Evolutionary conservation across 2,113 vertebrate genomes (phyloP).

Genomic region (Podilymbus podiceps): DNA sequence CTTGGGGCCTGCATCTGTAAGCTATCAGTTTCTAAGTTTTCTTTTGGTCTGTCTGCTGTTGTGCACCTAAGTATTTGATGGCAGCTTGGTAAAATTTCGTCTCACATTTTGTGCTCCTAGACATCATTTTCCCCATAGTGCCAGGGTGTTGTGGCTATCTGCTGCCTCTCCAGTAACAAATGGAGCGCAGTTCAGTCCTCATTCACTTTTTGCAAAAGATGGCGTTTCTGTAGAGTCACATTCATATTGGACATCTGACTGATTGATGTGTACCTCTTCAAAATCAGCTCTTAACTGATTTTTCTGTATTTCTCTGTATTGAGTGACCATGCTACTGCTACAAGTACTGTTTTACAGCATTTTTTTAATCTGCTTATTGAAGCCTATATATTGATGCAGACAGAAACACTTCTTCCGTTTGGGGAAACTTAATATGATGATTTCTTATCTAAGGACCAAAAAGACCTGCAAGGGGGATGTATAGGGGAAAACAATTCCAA

Average conservation of each 20-base stretch:
- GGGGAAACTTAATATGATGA: neutral
- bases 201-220: neutral
- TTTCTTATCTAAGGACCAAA: neutral
- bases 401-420: neutral
- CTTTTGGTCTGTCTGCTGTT: neutral
- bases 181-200: neutral
- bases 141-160: neutral
- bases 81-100: neutral
- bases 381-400: neutral
- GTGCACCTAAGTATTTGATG: neutral
- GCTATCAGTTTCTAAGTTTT: neutral
- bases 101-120: neutral
- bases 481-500: neutral
- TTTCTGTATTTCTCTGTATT: neutral
- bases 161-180: neutral
- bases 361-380: neutral
- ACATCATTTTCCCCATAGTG: neutral
- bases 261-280: neutral
- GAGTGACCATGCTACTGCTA: neutral
- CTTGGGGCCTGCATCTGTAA: neutral
- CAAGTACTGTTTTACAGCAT: neutral
- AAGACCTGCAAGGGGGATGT: rapidly evolving
- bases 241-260: neutral
- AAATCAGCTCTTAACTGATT: neutral
- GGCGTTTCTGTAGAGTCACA: neutral